Base-by-base conservation (phyloP, 1,140 invertebrate genomes). In the Bombus waltoni region DNA sequence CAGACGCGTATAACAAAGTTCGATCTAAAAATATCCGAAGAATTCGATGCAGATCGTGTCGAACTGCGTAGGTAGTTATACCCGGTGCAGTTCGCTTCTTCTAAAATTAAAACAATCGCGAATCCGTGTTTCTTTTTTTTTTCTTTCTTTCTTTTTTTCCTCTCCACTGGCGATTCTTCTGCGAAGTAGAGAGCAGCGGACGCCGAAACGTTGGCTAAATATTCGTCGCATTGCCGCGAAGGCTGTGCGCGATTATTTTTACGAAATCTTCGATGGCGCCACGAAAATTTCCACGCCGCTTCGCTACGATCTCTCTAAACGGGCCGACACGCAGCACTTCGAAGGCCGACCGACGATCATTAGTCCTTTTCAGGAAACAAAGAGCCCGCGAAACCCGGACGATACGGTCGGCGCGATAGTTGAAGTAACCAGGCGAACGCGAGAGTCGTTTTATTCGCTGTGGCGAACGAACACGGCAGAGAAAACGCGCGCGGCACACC, bases 61-160 rank as follows among this genome's bases (percentile, higher is more conserved):
- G 6, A 15, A 13, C n/a, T 13, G 35, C 25, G 38, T 77, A 42
- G 53, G 40, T 38, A 13, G 35, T 40, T 11, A 8, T 25, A 42
- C 35, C 4, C n/a, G 22, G 1, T 78, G 59, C 42, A 71, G 15
- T 35, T 65, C 59, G 13, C 40, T 81, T 71, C 13, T 71, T 72
- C 79, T 81, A 81, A 81, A 81, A 81, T 81, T 81, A 72, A 57
- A 81, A 59, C 65, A 81, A 70, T 81, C 78, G 47, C 28, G 66
- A 38, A 13, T 38, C 42, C 32, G 35, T n/a, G 25, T 72, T 28
- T 81, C 42, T 71, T 42, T 13, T 28, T 32, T 73, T 15, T 0
- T 47, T 57, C 8, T 38, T 32, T 74, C 8, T 0, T 28, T 32
- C 47, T 8, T 0, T 47, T 57, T 13, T 38, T 32, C 47, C 8